Evolutionary conservation across 2,797 vertebrate genomes (phyloP).

Genomic region (Sebastolobus alascanus): DNA sequence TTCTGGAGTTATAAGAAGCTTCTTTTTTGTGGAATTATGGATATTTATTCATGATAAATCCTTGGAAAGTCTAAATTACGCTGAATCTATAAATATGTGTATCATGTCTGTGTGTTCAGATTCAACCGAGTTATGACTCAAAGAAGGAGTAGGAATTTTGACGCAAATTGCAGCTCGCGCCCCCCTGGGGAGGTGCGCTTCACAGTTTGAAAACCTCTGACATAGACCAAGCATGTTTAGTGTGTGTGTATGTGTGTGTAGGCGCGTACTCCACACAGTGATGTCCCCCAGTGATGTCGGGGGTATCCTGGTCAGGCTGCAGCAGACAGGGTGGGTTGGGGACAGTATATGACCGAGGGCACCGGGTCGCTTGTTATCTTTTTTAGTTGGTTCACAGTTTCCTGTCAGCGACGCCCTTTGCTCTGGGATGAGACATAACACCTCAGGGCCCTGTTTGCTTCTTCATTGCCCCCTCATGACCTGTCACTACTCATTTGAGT

Average conservation of each 20-base stretch:
- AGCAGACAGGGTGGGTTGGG: slow-evolving; percentile 46
- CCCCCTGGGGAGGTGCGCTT: too few relatives aligned
- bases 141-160: neutral
- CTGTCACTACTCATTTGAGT: slow-evolving; percentile 66
- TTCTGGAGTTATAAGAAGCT: neutral
- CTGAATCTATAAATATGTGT: neutral
- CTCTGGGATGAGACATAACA: slow-evolving; percentile 58
- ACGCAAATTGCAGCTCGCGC: neutral
- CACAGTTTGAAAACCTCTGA: too few relatives aligned
- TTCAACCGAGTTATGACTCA: neutral
- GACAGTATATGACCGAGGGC: slow-evolving; percentile 57
- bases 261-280: neutral
- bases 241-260: neutral
- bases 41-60: neutral
- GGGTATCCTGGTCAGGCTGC: slow-evolving; percentile 38
- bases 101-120: neutral
- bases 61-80: neutral
- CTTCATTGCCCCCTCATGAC: slow-evolving; percentile 53
- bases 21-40: neutral
- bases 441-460: slow-evolving; percentile 51
- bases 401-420: slow-evolving; percentile 60
- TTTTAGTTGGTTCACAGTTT: slow-evolving; percentile 51
- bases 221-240: neutral
- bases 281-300: slow-evolving; percentile 19
- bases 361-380: slow-evolving; percentile 40